Evolutionary conservation across 2,113 vertebrate species (phyloP), one percentile per base, ranked within the genome.

Genomic region (Pao palembangensis): DNA sequence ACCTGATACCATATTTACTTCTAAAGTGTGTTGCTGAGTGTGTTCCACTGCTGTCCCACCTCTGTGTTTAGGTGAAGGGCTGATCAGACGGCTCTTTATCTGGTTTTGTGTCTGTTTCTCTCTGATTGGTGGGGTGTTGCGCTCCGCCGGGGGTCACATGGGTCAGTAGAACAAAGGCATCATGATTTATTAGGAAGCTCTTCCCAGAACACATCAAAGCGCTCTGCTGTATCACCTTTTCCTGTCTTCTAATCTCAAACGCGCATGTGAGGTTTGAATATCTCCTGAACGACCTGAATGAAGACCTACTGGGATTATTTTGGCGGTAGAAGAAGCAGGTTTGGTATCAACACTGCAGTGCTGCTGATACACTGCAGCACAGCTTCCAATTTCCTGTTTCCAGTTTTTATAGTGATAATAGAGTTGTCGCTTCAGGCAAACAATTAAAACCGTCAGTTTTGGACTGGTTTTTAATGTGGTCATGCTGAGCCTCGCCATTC

Each of bases 171-270:
- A 69, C 72, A 78, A 64, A 83, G 82, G 69, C 71, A 57, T 11
- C 14, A 23, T 58, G 73, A 85, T 86, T 87, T 84, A 86, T 79
- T 80, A 56, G 48, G 64, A 49, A 6, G 73, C 82, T 69, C 69
- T 76, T 73, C 74, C 61, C 28, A 23, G 56, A 61, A 51, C 44
- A 76, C 81, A 85, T 88, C 80, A 90, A 86, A 88, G 86, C 55
- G 46, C 28, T 77, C 78, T 50, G 31, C 43, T 64, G 62, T 51
- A 34, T 82, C 65, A 78, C 85, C 80, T 51, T 54, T 56, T 55
- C 60, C 51, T 61, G 34, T 55, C 48, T 13, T 44, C 43, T 42
- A 56, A 58, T 71, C 31, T 2, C 61, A 20, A 15, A 69, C 54
- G 46, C 49, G n/a, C 54, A 58, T 44, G 34, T 38, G 34, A 38